phyloP scores from a whole-genome alignment of 2,797 vertebrate genomes.

The Allobates femoralis region DNA sequence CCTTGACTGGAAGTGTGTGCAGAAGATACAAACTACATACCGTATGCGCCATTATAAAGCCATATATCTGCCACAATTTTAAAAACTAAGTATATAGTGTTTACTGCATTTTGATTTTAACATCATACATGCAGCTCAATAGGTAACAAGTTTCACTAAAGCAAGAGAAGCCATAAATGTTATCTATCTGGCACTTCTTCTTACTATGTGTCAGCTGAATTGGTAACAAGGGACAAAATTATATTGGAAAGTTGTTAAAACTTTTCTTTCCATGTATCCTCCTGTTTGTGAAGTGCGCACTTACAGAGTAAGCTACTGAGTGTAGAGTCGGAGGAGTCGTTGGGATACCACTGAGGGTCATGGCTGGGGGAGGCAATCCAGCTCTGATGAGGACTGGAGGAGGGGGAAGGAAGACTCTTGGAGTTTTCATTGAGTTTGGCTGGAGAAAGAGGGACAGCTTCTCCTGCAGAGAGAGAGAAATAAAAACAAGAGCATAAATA shows the following conservation, averaged over 20 bases:
- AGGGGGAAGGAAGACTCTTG: constrained; percentile 90
- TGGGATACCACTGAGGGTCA: constrained; percentile 98
- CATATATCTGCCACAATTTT: too few relatives aligned
- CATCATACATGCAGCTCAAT: too few relatives aligned
- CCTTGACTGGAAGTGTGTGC: too few relatives aligned
- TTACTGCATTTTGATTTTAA: too few relatives aligned
- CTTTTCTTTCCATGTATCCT: background rate
- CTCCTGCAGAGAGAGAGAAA: constrained; percentile 76
- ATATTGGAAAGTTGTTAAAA: background rate
- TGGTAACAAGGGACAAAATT: background rate
- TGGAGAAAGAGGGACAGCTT: constrained; percentile 89
- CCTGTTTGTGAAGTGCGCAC: constrained; percentile 62
- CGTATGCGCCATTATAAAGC: too few relatives aligned
- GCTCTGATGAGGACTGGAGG: constrained; percentile 88
- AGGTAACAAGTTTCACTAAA: too few relatives aligned
- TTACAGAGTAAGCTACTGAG: constrained; percentile 96
- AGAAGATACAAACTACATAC: too few relatives aligned
- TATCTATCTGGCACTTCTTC: background rate
- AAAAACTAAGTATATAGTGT: too few relatives aligned
- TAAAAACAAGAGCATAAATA: too few relatives aligned
- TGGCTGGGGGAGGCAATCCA: constrained; percentile 98
- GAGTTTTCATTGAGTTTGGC: constrained; percentile 92
- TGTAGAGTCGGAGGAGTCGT: constrained; percentile 92
- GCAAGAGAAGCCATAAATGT: too few relatives aligned
- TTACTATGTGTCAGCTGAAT: background rate